A percentile compares a stretch with the other conserved stretches of the same genome.
Evolutionary conservation across 2,113 vertebrate species (phyloP).

Genomic region (Percina caprodes): DNA sequence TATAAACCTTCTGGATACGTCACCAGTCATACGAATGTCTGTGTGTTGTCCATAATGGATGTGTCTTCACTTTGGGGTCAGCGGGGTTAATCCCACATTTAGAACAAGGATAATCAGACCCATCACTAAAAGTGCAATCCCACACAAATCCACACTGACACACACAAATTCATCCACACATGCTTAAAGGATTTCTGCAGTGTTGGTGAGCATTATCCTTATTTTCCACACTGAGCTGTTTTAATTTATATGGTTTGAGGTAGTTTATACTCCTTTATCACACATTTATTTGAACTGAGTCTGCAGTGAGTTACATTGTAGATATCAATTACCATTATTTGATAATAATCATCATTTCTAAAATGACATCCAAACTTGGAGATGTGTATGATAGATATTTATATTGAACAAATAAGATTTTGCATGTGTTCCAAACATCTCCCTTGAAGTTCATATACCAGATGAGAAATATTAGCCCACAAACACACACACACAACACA

Average conservation of each 20-base stretch:
- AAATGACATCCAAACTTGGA: background rate
- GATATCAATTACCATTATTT: background rate
- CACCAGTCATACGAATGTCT: constrained; percentile 15
- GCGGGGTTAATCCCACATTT: constrained; percentile 52
- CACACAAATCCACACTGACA: constrained; percentile 3
- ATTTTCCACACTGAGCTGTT: background rate
- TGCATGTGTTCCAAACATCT: background rate
- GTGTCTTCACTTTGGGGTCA: constrained; percentile 63
- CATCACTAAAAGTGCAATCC: constrained; percentile 41
- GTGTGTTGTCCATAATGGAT: constrained; percentile 45
- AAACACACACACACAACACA: background rate
- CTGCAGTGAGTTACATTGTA: background rate
- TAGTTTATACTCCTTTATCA: background rate
- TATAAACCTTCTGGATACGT: constrained; percentile 38
- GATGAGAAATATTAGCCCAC: background rate
- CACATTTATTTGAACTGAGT: background rate
- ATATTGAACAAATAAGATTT: background rate
- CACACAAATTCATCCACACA: background rate
- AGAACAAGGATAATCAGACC: constrained; percentile 55
- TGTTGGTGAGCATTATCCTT: background rate
- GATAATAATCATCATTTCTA: background rate
- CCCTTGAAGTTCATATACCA: background rate
- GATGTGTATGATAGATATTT: background rate
- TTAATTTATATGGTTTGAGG: background rate
- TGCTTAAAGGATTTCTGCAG: constrained; percentile 18